phyloP scores from a whole-genome alignment of 2,113 vertebrate species.

The Sialia sialis region DNA sequence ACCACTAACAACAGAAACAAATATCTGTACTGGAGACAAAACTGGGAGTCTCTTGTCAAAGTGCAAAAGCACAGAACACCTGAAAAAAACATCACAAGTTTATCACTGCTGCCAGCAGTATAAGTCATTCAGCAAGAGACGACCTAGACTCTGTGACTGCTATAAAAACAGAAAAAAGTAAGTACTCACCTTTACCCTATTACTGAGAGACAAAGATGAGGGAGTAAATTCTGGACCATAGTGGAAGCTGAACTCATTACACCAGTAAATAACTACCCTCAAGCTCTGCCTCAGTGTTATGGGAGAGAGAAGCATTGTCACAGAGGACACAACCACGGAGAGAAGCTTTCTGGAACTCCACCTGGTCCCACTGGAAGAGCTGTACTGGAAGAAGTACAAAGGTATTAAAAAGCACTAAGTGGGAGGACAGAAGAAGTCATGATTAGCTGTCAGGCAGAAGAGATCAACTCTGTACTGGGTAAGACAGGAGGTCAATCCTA shows the following conservation, averaged over 20 bases:
- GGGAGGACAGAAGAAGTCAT: background rate
- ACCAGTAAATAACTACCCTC: background rate
- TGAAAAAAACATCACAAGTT: background rate
- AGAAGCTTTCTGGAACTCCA: background rate
- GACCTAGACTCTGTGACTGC: background rate
- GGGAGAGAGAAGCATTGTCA: background rate
- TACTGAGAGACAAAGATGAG: background rate
- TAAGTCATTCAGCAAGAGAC: background rate
- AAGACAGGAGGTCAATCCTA: background rate
- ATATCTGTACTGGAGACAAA: background rate
- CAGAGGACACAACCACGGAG: fast-evolving
- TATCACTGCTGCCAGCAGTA: background rate
- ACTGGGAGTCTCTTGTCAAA: background rate
- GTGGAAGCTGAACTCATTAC: background rate
- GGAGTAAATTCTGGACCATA: background rate
- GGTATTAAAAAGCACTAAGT: background rate
- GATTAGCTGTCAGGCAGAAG: background rate
- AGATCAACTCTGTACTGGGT: background rate
- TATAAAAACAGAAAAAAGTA: background rate
- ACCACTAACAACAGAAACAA: background rate
- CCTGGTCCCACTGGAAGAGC: background rate
- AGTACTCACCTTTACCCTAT: background rate
- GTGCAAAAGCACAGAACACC: background rate
- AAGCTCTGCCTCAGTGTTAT: background rate
- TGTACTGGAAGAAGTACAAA: background rate